A percentile compares a stretch with the other conserved stretches of the same genome.
Evolutionary conservation across 2,888 invertebrate species (phyloP).

Genomic region (Oscheius sp.): DNA sequence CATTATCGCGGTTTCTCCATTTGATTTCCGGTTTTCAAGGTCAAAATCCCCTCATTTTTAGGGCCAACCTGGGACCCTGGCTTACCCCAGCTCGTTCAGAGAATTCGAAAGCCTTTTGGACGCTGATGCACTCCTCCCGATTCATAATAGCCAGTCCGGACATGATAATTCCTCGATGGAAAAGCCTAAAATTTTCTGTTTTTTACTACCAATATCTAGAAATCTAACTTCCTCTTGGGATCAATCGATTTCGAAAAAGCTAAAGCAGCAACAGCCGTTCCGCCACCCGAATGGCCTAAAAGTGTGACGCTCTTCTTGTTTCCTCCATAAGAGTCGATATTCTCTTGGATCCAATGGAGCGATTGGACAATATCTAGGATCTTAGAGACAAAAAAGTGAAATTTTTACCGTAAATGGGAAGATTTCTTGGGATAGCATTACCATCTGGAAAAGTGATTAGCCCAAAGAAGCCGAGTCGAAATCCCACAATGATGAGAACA

Average conservation of each 20-base stretch:
- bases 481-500: slow-evolving; percentile 54
- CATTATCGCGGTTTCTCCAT: too few relatives aligned
- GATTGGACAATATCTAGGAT: slow-evolving; percentile 17
- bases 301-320: slow-evolving; percentile 21
- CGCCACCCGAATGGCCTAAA: slow-evolving; percentile 28
- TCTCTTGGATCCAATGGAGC: slow-evolving; percentile 27
- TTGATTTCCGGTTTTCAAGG: too few relatives aligned
- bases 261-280: slow-evolving; percentile 7
- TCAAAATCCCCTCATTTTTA: too few relatives aligned
- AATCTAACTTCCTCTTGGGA: slow-evolving; percentile 12
- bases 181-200: slow-evolving; percentile 8
- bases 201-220: background rate
- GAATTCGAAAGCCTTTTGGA: slow-evolving; percentile 23
- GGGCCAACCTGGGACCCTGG: too few relatives aligned
- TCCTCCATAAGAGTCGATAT: slow-evolving; percentile 25
- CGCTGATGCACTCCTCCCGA: background rate
- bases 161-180: slow-evolving; percentile 20
- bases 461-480: slow-evolving; percentile 55
- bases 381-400: background rate
- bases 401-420: slow-evolving; percentile 46
- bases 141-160: background rate
- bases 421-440: slow-evolving; percentile 40
- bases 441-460: slow-evolving; percentile 48
- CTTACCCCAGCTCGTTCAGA: slow-evolving; percentile 28
- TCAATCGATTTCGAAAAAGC: slow-evolving; percentile 25